Base-by-base conservation (phyloP, 2,113 vertebrate genomes). In the Seriola quinqueradiata region DNA sequence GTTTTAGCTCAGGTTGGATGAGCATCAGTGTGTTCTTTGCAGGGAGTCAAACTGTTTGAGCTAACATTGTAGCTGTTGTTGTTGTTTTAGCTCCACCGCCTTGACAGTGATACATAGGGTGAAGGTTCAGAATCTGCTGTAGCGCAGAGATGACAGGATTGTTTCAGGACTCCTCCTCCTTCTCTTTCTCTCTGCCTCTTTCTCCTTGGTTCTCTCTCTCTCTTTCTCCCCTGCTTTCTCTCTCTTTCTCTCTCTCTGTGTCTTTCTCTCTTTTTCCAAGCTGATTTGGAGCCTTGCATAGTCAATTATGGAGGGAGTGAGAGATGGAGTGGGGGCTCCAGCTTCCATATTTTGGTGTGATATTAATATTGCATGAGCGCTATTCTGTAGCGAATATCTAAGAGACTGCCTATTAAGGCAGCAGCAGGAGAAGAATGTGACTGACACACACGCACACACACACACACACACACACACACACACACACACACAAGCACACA, bases 291-390 rank as follows among this genome's bases (percentile, higher is more conserved):
- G 94, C 81, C 95, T 93, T 93, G 95, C 93, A 94, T 94, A 95
- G 94, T 95, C 95, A 95, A 96, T 95, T 95, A 95, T 91, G 86
- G 89, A 87, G 93, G 91, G 92, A 93, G 93, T 92, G 90, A 94
- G 90, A 93, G 87, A 93, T 91, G 91, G 93, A 93, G 94, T 92
- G 90, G 90, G 90, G 90, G 93, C 92, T 89, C 66, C 61, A 73
- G 90, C 91, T 95, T 94, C 93, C 95, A 94, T 94, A 95, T 95
- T 95, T 95, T 95, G 93, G 94, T 95, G 90, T 76, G 88, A 93
- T 94, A 95, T 96, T 95, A 96, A 96, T 95, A 96, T 96, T 96
- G 92, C 90, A 96, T 95, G 94, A 95, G 94, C 73, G 58, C 94
- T 94, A 94, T 95, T 95, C 94, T 95, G 92, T 93, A 92, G 92